phyloP scores from a whole-genome alignment of 2,113 vertebrate genomes.

The Nothobranchius kuhntae region DNA sequence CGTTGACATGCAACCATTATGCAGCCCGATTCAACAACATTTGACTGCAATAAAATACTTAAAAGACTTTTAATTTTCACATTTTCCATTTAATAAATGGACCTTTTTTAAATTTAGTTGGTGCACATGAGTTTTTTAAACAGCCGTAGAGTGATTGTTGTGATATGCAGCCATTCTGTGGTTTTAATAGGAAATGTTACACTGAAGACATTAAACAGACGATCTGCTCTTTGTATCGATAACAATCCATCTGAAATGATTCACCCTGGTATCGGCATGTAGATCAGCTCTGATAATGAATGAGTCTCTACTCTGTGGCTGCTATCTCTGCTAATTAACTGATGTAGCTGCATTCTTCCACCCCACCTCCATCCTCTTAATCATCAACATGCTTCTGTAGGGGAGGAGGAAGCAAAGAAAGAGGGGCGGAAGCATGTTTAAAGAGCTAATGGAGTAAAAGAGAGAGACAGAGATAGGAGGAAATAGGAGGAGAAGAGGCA shows the following conservation, averaged over 20 bases:
- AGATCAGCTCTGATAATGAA: conserved; percentile 43
- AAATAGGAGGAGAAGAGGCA: background rate
- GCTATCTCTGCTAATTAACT: conserved; percentile 44
- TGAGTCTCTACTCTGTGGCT: conserved; percentile 19
- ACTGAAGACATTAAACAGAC: background rate
- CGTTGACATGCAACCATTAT: too few relatives aligned
- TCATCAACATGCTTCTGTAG: background rate
- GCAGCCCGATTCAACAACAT: too few relatives aligned
- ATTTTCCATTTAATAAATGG: too few relatives aligned
- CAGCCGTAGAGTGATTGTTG: too few relatives aligned
- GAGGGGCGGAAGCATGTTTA: background rate
- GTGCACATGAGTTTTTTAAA: too few relatives aligned
- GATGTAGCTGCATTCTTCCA: conserved; percentile 20
- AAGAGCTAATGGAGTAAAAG: background rate
- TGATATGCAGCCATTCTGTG: background rate
- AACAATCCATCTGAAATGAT: conserved; percentile 18
- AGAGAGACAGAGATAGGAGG: background rate
- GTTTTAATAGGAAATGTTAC: background rate
- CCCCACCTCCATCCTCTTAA: background rate
- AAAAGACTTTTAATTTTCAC: too few relatives aligned
- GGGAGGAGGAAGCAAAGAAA: background rate
- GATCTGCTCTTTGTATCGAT: conserved; percentile 17
- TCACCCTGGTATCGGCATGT: conserved; percentile 34
- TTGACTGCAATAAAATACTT: too few relatives aligned
- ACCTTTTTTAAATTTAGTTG: too few relatives aligned